These are phyloP conservation scores for Drosophila koepferae DNA, from an alignment of 2,888 invertebrate species.

Conservation along the genomic window DNA sequence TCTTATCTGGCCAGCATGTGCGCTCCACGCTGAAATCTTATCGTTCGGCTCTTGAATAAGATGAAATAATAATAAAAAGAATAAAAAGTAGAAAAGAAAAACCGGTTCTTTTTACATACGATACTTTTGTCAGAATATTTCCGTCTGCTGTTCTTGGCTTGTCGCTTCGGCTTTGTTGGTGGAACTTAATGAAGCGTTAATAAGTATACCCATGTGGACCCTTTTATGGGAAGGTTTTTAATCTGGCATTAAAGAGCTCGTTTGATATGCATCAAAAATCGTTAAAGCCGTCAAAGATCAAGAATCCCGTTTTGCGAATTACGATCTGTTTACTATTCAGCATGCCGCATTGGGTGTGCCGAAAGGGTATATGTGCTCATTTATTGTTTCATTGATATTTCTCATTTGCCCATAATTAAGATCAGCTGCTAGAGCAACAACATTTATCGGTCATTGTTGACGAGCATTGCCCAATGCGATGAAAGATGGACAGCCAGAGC, in stretches of 20 bases:
- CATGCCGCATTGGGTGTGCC: background rate
- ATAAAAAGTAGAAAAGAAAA: constrained; percentile 24
- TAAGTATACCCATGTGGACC: constrained; percentile 60
- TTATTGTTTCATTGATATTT: constrained; percentile 34
- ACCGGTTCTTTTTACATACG: constrained; percentile 64
- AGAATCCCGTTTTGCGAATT: constrained; percentile 34
- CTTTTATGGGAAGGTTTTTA: constrained; percentile 53
- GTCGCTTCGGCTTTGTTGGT: constrained; percentile 55
- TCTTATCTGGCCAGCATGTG: constrained; percentile 55
- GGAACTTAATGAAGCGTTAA: constrained; percentile 75
- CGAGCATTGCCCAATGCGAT: constrained; percentile 49
- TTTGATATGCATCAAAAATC: constrained; percentile 61
- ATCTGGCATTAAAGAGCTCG: constrained; percentile 44
- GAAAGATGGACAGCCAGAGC: constrained; percentile 40
- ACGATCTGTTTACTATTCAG: background rate
- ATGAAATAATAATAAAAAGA: constrained; percentile 16
- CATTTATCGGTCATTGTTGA: constrained; percentile 39
- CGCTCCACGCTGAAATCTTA: constrained; percentile 40
- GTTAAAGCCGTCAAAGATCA: constrained; percentile 15
- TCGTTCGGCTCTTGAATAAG: constrained; percentile 21
- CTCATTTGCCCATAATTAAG: constrained; percentile 68
- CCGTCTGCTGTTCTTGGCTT: constrained; percentile 37
- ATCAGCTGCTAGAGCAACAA: constrained; percentile 29
- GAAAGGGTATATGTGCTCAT: constrained; percentile 42
- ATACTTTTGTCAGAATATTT: constrained; percentile 23